phyloP scores from a whole-genome alignment of 1,140 invertebrate species.

The Drosophila ananassae region DNA sequence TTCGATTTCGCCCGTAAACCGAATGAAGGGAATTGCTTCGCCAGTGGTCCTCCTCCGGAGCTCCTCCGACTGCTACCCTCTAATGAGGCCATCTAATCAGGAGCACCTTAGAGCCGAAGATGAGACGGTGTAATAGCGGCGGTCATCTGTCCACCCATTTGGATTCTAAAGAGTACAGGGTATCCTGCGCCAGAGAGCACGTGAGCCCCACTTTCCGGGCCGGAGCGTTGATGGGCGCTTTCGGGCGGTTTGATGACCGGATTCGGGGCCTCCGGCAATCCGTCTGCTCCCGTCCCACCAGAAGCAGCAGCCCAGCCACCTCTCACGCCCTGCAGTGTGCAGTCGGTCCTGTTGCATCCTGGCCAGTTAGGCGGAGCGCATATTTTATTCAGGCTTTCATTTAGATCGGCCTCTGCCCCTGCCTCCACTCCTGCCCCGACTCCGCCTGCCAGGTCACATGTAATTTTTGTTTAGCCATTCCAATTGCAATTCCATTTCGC shows the following conservation, averaged over 20 bases:
- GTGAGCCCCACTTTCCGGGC: background rate
- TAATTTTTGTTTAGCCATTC: constrained; percentile 69
- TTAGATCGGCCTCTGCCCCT: constrained; percentile 33
- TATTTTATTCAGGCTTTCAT: constrained; percentile 70
- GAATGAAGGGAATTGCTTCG: constrained; percentile 69
- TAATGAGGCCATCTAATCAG: constrained; percentile 9
- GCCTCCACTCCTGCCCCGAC: background rate
- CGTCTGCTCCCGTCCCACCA: constrained; percentile 20
- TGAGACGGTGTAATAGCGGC: no score
- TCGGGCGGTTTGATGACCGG: constrained; percentile 30
- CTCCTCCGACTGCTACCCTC: constrained; percentile 21
- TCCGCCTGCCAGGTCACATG: constrained; percentile 20
- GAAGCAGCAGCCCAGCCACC: no score
- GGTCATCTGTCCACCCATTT: no score
- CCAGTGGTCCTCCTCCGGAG: constrained; percentile 49
- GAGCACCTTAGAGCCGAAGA: background rate
- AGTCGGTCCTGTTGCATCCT: constrained; percentile 64
- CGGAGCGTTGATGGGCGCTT: constrained; percentile 1
- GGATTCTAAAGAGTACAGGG: background rate
- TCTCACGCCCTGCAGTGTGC: constrained; percentile 13
- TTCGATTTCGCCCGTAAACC: constrained; percentile 75
- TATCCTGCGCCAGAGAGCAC: background rate
- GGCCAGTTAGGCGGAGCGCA: constrained; percentile 56
- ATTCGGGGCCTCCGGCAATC: constrained; percentile 32
- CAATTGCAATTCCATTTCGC: constrained; percentile 67